Conservation (phyloP, 2,113 vertebrate species). For the Barnardius zonarius region DNA sequence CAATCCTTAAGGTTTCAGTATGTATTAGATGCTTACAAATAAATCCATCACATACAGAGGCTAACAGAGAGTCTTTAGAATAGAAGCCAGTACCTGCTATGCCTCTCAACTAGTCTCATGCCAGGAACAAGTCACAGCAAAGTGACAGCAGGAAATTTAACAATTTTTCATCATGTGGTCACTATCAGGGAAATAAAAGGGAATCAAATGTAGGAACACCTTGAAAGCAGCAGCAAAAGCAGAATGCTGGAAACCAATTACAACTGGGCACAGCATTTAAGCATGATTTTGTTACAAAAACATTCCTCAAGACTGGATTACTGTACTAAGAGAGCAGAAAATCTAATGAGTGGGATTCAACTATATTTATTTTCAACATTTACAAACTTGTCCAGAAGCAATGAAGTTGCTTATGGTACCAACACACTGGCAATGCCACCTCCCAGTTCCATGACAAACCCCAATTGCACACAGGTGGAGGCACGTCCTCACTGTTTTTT, state of each 20-base stretch:
- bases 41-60: background rate
- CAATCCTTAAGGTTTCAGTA: background rate
- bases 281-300: background rate
- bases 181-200: background rate
- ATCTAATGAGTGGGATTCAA: background rate
- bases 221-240: background rate
- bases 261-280: background rate
- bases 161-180: background rate
- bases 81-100: background rate
- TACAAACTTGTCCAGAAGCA: background rate
- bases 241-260: background rate
- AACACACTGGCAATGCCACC: background rate
- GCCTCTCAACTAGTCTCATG: background rate
- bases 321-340: background rate
- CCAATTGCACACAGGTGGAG: background rate
- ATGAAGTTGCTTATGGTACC: background rate
- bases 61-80: background rate
- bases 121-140: background rate
- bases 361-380: background rate
- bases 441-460: background rate
- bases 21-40: background rate
- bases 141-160: background rate
- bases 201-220: background rate
- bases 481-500: background rate
- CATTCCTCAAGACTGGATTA: background rate